Conservation (phyloP, 2,797 vertebrate species). For the Megalops cyprinoides region DNA sequence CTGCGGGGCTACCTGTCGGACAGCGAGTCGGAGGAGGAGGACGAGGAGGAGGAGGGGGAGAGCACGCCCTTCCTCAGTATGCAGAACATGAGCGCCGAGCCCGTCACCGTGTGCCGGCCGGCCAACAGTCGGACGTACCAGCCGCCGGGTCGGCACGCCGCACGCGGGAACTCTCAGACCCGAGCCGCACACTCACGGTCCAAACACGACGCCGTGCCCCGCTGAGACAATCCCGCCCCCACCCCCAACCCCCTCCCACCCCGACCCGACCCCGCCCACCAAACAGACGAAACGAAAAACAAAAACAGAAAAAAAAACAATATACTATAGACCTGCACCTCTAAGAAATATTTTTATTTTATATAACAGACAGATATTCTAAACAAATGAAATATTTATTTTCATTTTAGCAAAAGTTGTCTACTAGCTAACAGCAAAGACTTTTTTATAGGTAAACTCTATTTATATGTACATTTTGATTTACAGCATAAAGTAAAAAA, state of each 20-base stretch:
- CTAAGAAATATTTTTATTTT: conserved; percentile 99
- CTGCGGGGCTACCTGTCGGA: conserved; percentile 90
- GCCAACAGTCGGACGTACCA: conserved; percentile 93
- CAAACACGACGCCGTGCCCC: conserved; percentile 86
- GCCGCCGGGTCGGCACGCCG: conserved; percentile 81
- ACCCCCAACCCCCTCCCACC: too few species aligned
- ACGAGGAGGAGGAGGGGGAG: conserved; percentile 82
- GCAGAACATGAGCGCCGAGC: conserved; percentile 90
- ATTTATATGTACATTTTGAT: conserved; percentile 99
- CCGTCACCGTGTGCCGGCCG: conserved; percentile 83
- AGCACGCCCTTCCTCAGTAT: conserved; percentile 96
- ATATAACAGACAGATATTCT: conserved; percentile 98
- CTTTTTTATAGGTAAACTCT: conserved; percentile 99
- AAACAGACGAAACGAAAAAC: too few species aligned
- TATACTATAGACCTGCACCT: conserved; percentile 86
- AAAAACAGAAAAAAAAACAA: conserved; percentile 69
- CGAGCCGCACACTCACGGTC: conserved; percentile 81
- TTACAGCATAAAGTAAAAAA: conserved; percentile 89
- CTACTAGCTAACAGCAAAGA: conserved; percentile 99
- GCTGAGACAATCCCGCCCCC: conserved; percentile 69
- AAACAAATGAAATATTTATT: conserved; percentile 99
- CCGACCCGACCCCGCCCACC: neutral
- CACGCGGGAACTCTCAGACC: conserved; percentile 79
- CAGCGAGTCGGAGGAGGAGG: conserved; percentile 90
- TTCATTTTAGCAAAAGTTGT: conserved; percentile 99